Percentiles rank a stretch among this genome's conserved stretches.
Evolutionary conservation across 1,140 invertebrate species (phyloP).

Genomic region (Lasioglossum albipes): DNA sequence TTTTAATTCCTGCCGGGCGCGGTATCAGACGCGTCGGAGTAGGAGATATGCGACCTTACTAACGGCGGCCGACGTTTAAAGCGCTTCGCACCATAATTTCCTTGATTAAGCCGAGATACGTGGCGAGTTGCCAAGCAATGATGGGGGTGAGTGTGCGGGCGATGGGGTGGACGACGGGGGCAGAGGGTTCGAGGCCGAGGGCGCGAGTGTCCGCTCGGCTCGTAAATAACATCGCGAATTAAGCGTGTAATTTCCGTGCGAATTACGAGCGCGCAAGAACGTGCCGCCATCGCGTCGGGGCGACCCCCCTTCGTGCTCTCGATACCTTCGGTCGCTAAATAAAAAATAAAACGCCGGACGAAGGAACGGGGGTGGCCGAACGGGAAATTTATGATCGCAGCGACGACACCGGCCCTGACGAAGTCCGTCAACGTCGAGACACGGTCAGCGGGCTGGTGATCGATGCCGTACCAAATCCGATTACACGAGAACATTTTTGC

Average conservation of each 20-base stretch:
- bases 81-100: slow-evolving; percentile 67
- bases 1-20: slow-evolving; percentile 54
- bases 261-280: slow-evolving; percentile 51
- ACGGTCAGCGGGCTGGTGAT: slow-evolving; percentile 31
- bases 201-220: slow-evolving; percentile 56
- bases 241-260: slow-evolving; percentile 68
- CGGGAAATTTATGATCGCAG: slow-evolving; percentile 26
- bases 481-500: slow-evolving; percentile 34
- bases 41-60: slow-evolving; percentile 59
- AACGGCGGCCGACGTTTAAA: slow-evolving; percentile 64
- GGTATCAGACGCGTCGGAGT: slow-evolving; percentile 50
- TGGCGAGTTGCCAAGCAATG: slow-evolving; percentile 65
- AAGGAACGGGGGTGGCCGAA: neutral
- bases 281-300: neutral
- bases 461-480: slow-evolving; percentile 30
- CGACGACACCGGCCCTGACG: slow-evolving; percentile 1
- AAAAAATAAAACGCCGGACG: neutral
- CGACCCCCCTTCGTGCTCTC: slow-evolving; percentile 1
- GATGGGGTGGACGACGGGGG: neutral
- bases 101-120: slow-evolving; percentile 69
- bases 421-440: slow-evolving; percentile 27
- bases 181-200: slow-evolving; percentile 16
- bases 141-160: neutral
- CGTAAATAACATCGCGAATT: slow-evolving; percentile 69
- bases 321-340: slow-evolving; percentile 44